Base-by-base conservation (phyloP, 2,797 vertebrate genomes). In the Acestrorhynchus altus region DNA sequence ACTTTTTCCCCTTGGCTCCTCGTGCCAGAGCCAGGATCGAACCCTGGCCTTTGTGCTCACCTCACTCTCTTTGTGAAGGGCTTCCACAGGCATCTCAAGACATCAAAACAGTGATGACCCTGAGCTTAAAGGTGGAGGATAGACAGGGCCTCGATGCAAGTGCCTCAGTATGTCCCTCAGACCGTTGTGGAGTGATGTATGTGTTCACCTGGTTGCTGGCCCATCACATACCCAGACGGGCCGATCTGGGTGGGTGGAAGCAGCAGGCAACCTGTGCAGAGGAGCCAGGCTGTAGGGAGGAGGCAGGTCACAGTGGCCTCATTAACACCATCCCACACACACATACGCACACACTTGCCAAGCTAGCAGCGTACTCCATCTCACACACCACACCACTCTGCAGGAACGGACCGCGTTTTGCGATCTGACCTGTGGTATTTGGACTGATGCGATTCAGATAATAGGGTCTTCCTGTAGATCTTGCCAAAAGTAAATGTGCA, bases 21-120 rank as follows among this genome's bases (percentile, higher is more conserved):
- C 87, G 87, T 84, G 31, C 72, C 81, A 81, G 82, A 42, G 15
- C 31, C 31, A 3, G 52, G 35, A 54, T 71, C 35, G 24, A 77
- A 74, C 28, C 1, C 0, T 22, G 28, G 12, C 40, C 31, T 2
- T 20, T 46, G 3, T 24, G 51, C 64, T 13, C 47, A 39, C 10
- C 66, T 69, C 47, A 69, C 66, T 69, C 44, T 69, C 66, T 18
- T 26, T 49, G 6, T 72, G 15, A 65, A 74, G n/a, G 15, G 12
- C 67, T 31, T 9, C 9, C 12, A 59, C 31, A 74, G 52, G 49
- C 52, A 63, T 72, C 31, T n/a, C 77, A 87, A 85, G 80, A 83
- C 84, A 79, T 42, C 80, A 91, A 86, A 88, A 84, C 89, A 89
- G 88, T 91, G 87, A 89, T 81, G 86, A 88, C 82, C 86, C 85